phyloP scores from a whole-genome alignment of 2,888 invertebrate genomes.

The Sinohyriopsis cumingii region DNA sequence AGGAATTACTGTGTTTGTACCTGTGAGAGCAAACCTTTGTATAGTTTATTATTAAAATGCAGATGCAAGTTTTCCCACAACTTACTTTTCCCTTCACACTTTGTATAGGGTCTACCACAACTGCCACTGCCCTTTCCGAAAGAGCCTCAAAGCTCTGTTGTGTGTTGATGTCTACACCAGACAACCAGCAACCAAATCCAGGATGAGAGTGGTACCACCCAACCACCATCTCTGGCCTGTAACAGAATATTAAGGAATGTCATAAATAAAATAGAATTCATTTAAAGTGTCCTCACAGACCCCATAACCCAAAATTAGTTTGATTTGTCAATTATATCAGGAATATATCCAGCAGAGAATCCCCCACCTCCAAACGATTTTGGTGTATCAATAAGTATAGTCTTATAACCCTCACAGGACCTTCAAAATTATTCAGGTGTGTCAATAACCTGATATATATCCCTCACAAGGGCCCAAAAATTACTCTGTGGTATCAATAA shows the following conservation, averaged over 20 bases:
- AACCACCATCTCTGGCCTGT: conserved; percentile 98
- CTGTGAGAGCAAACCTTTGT: neutral
- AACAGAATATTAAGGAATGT: conserved; percentile 12
- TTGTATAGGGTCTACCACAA: conserved; percentile 99
- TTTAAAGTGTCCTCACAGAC: too few species aligned
- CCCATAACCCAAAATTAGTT: too few species aligned
- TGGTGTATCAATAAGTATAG: too few species aligned
- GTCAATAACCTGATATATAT: too few species aligned
- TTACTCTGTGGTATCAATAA: too few species aligned
- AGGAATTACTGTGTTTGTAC: too few species aligned
- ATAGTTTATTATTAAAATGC: neutral
- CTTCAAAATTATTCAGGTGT: too few species aligned
- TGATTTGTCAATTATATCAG: too few species aligned
- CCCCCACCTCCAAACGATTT: too few species aligned
- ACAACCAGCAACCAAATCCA: conserved; percentile 99
- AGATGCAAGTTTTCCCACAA: neutral
- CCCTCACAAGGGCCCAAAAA: too few species aligned
- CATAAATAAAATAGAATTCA: neutral
- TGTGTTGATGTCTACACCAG: conserved; percentile 98
- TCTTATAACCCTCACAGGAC: too few species aligned
- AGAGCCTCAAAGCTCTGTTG: conserved; percentile 99
- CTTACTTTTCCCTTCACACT: conserved; percentile 90
- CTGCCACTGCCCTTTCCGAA: conserved; percentile 98
- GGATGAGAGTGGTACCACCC: conserved; percentile 99
- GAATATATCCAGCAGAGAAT: too few species aligned